These are phyloP conservation scores for Paelopatides confundens DNA, from an alignment of 53 echinoderm and acorn worm species.

Conservation along the genomic window DNA sequence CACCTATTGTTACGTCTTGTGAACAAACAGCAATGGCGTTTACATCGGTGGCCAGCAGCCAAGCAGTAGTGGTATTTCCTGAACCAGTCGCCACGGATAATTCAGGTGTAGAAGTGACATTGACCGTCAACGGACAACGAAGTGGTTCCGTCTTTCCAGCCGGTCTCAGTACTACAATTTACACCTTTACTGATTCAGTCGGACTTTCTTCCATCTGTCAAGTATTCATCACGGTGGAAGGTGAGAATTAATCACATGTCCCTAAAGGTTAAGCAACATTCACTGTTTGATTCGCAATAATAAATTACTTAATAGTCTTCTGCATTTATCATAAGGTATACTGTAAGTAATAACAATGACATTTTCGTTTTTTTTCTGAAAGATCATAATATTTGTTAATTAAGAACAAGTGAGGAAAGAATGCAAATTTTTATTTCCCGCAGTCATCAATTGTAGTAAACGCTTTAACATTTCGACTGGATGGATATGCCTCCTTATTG, in stretches of 20 bases:
- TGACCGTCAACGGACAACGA: not conserved
- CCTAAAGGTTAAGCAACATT: too few relatives aligned
- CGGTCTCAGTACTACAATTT: not conserved
- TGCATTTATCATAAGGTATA: too few relatives aligned
- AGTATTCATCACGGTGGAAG: not conserved
- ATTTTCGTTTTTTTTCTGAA: too few relatives aligned
- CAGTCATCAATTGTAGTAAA: too few relatives aligned
- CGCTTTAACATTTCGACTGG: too few relatives aligned
- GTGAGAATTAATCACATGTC: not conserved
- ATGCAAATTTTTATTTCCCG: too few relatives aligned
- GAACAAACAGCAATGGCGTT: not conserved
- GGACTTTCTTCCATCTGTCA: not conserved
- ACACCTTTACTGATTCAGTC: slow-evolving; percentile 21
- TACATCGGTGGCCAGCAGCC: not conserved
- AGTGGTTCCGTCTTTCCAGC: not conserved
- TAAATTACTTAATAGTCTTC: too few relatives aligned
- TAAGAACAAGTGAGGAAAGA: too few relatives aligned
- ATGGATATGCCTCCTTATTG: too few relatives aligned
- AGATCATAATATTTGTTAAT: too few relatives aligned
- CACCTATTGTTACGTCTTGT: not conserved
- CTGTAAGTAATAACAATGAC: too few relatives aligned
- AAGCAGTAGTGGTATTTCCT: not conserved
- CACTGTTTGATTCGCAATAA: too few relatives aligned
- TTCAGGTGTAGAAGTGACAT: not conserved
- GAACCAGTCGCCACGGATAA: slow-evolving; percentile 10